These are phyloP conservation scores for Manis pentadactyla DNA, from an alignment of 2,797 vertebrate genomes.

Conservation along the genomic window DNA sequence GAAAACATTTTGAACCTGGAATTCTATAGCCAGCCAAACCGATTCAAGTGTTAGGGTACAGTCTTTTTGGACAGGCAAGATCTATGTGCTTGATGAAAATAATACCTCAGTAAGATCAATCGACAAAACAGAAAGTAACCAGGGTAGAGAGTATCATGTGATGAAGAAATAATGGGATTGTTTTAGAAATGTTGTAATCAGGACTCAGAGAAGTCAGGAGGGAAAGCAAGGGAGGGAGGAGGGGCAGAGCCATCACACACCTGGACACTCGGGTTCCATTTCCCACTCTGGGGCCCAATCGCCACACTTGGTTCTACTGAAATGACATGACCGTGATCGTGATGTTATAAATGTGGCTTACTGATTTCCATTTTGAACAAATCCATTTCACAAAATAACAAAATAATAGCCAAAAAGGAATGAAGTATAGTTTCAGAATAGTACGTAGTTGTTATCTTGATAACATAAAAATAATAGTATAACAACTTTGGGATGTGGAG, in stretches of 20 bases:
- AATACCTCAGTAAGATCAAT: neutral
- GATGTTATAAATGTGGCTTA: neutral
- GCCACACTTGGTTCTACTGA: conserved; percentile 20
- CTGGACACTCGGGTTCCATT: neutral
- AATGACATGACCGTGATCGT: neutral
- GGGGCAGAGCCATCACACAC: neutral
- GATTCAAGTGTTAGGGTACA: neutral
- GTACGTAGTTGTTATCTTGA: neutral
- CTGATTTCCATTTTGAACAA: neutral
- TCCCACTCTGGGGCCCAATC: neutral
- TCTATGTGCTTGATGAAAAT: neutral
- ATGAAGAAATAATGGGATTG: neutral
- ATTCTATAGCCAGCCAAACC: neutral
- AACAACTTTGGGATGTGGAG: neutral
- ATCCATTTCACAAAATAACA: neutral
- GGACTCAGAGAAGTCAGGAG: neutral
- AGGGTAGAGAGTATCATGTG: neutral
- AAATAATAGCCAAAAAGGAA: neutral
- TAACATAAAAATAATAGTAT: neutral
- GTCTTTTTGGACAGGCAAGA: neutral
- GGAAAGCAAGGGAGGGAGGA: too few species aligned
- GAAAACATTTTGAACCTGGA: neutral
- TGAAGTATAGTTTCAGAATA: neutral
- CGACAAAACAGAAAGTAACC: neutral
- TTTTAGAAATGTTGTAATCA: neutral